Percentiles rank a stretch among this genome's conserved stretches.
These are phyloP conservation scores for Leucophenga montana DNA, from an alignment of 2,888 invertebrate genomes.

Conservation along the genomic window DNA sequence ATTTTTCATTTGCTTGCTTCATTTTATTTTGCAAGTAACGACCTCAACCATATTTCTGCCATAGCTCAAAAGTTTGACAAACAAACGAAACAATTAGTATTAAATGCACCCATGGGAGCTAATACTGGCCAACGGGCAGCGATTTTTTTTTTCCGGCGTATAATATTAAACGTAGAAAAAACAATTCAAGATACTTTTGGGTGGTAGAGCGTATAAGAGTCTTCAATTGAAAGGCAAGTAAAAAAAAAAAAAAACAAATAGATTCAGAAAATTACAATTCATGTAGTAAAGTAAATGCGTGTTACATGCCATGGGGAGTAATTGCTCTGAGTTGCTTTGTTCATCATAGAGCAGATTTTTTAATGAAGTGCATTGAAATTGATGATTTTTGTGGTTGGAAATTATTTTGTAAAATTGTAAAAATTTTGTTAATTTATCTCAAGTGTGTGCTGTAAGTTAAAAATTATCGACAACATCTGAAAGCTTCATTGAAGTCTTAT, in stretches of 20 bases:
- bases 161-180: not conserved
- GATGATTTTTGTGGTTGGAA: constrained; percentile 7
- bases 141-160: constrained; percentile 14
- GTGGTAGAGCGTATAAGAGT: constrained; percentile 17
- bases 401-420: constrained; percentile 13
- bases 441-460: no score
- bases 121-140: constrained; percentile 21
- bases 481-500: no score
- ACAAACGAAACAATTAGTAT: constrained; percentile 69
- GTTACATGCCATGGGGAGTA: constrained; percentile 9
- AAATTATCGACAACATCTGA: no score
- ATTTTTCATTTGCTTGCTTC: constrained; percentile 1
- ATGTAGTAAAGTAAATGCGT: constrained; percentile 8
- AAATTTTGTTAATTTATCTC: no score
- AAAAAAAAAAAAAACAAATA: constrained; percentile 18
- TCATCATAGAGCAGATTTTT: not conserved
- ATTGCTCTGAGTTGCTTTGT: not conserved
- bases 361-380: constrained; percentile 11
- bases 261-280: not conserved
- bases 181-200: not conserved
- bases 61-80: constrained; percentile 46
- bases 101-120: constrained; percentile 63
- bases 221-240: constrained; percentile 22
- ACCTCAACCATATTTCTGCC: constrained; percentile 26
- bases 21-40: constrained; percentile 16